Base-by-base conservation (phyloP, 2,797 vertebrate species). In the Petrocephalus sullivani region DNA sequence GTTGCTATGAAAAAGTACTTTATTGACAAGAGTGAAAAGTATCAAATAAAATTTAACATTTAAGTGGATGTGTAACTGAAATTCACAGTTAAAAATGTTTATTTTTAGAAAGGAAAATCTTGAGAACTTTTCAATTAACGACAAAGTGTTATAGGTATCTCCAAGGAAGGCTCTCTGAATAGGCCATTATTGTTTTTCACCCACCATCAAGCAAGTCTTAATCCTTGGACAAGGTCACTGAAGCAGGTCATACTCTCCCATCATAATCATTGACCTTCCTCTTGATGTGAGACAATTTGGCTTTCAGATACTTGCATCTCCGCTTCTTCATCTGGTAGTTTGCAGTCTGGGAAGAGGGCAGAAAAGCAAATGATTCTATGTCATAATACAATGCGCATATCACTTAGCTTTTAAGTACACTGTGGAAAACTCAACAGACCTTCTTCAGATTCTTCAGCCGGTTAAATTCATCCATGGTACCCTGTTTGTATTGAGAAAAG, bases 231-330 rank as follows among this genome's bases (percentile, higher is more conserved):
- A 46, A 83, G 75, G 41, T 87, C 19, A 71, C 37, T 86, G 64
- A 88, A 60, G 87, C 60, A 88, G 9, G 82, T 96, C 91, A 96
- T 0, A 92, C 92, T 75, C 95, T 92, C 8, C 88, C 92, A 88
- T 98, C 97, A 8, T 97, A 98, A 64, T 98, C 95, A 10, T 93
- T 95, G 92, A 98, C 96, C 95, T 94, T 97, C 89, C 89, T 95
- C 93, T 98, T 98, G 93, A 98, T 95, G 90, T 98, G 96, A 0
- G 97, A 96, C 87, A 98, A 94, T 92, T 96, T 98, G 88, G 93
- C 93, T 91, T 96, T 94, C 71, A 98, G 94, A 85, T 96, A 93
- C 91, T 96, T 97, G 92, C 94, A 95, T 75, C 93, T 95, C 88
- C 91, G 95, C 93, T 96, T 98, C 92, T 96, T 97, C 67, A 90